phyloP scores from a whole-genome alignment of 2,888 invertebrate genomes.

The Hyposoter didymator region DNA sequence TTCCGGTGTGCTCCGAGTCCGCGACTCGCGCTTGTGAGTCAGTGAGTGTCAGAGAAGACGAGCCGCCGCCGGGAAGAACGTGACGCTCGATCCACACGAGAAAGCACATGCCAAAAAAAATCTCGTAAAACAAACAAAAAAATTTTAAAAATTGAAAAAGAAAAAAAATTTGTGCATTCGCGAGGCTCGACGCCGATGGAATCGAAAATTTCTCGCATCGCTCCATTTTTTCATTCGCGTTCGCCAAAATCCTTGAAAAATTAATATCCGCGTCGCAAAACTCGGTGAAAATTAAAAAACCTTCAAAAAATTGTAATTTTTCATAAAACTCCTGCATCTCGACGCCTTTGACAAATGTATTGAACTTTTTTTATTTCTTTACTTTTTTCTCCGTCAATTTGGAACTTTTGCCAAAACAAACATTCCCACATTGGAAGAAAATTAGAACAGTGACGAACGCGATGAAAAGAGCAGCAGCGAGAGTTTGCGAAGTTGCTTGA shows the following conservation, averaged over 20 bases:
- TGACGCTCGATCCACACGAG: background rate
- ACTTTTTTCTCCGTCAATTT: background rate
- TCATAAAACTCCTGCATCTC: background rate
- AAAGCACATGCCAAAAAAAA: slow-evolving; percentile 12
- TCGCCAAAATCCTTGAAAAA: background rate
- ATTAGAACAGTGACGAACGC: background rate
- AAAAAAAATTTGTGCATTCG: background rate
- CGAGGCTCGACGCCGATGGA: background rate
- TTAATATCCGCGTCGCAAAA: slow-evolving; percentile 4
- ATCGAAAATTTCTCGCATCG: background rate
- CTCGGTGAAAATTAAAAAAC: background rate
- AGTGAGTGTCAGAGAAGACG: slow-evolving; percentile 24
- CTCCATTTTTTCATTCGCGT: background rate
- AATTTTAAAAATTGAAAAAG: background rate
- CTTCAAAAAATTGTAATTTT: background rate
- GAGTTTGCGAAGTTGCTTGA: background rate
- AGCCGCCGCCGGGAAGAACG: background rate
- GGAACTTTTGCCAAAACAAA: background rate
- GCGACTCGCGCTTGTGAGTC: slow-evolving; percentile 22
- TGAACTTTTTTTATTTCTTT: background rate
- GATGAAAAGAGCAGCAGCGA: background rate
- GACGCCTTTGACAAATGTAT: background rate
- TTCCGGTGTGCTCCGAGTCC: slow-evolving; percentile 25
- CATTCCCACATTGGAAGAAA: background rate
- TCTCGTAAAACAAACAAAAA: background rate